A percentile compares a stretch with the other conserved stretches of the same genome.
Conservation (phyloP, 2,113 vertebrate species). For the Tylochromis polylepis region DNA sequence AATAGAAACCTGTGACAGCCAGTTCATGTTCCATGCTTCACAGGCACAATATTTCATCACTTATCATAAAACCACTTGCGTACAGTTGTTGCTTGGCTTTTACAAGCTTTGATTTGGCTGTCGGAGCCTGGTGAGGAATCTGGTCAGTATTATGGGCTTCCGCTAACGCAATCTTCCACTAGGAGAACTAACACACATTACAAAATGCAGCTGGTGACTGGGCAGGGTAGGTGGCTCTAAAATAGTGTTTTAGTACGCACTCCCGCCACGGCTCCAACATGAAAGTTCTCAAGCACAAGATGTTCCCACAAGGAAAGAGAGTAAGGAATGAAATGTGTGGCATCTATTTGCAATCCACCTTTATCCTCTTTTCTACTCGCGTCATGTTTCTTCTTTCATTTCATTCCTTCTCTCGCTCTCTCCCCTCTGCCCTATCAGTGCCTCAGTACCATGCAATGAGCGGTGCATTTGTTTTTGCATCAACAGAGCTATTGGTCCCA, state of each 20-base stretch:
- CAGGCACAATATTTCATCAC: conserved; percentile 43
- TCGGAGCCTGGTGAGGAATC: conserved; percentile 33
- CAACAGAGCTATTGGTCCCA: conserved; percentile 41
- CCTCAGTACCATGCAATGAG: conserved; percentile 8
- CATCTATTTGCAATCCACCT: not conserved
- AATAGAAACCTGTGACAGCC: conserved; percentile 33
- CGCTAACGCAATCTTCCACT: conserved; percentile 44
- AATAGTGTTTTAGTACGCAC: conserved; percentile 39
- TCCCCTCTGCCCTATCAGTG: not conserved
- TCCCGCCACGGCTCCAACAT: not conserved
- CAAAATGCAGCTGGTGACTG: conserved; percentile 54
- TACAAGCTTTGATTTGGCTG: conserved; percentile 59
- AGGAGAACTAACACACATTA: conserved; percentile 28
- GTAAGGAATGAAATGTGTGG: not conserved
- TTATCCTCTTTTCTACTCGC: not conserved
- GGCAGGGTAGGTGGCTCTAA: conserved; percentile 49
- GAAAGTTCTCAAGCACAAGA: not conserved
- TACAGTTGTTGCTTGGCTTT: conserved; percentile 40
- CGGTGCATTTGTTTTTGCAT: conserved; percentile 42
- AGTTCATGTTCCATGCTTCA: conserved; percentile 41
- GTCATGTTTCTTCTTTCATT: not conserved
- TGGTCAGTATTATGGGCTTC: conserved; percentile 58
- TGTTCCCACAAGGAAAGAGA: conserved; percentile 13
- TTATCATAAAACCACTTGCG: conserved; percentile 47
- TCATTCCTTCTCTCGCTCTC: not conserved